phyloP scores from a whole-genome alignment of 2,888 invertebrate species.

The Proisotoma minuta region DNA sequence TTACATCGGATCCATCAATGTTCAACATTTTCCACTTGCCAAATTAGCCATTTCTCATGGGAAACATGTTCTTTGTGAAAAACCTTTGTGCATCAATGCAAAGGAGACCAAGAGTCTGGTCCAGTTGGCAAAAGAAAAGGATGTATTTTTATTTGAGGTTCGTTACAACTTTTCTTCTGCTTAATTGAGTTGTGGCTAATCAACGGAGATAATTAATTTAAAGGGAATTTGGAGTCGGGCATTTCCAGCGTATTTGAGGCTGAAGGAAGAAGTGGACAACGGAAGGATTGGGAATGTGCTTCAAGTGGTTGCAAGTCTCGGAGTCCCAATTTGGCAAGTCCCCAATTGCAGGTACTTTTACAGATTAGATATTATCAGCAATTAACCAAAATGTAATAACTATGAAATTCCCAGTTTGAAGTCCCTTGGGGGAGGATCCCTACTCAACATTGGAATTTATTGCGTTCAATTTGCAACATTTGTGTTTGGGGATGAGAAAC shows the following conservation, averaged over 20 bases:
- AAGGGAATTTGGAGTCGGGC: slow-evolving; percentile 81
- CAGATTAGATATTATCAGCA: background rate
- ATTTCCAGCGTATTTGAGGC: slow-evolving; percentile 68
- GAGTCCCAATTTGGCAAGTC: slow-evolving; percentile 18
- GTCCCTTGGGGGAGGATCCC: slow-evolving; percentile 69
- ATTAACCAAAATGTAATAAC: background rate
- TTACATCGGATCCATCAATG: slow-evolving; percentile 73
- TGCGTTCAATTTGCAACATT: slow-evolving; percentile 68
- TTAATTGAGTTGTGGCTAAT: background rate
- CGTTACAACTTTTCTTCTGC: background rate
- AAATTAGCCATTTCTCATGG: slow-evolving; percentile 72
- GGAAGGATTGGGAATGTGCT: slow-evolving; percentile 67
- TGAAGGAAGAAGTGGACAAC: slow-evolving; percentile 62
- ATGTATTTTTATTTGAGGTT: slow-evolving; percentile 53
- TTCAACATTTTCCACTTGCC: slow-evolving; percentile 65
- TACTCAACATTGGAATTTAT: slow-evolving; percentile 73
- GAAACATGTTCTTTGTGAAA: slow-evolving; percentile 86
- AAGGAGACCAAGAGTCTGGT: slow-evolving; percentile 68
- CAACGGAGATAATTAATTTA: background rate
- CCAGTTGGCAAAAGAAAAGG: slow-evolving; percentile 51
- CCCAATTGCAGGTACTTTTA: slow-evolving; percentile 26
- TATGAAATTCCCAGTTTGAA: slow-evolving; percentile 56
- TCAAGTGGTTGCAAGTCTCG: slow-evolving; percentile 55
- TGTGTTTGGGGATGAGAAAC: slow-evolving; percentile 62
- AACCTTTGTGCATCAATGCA: slow-evolving; percentile 75